phyloP scores from a whole-genome alignment of 2,113 vertebrate species.

The Tetrax tetrax region DNA sequence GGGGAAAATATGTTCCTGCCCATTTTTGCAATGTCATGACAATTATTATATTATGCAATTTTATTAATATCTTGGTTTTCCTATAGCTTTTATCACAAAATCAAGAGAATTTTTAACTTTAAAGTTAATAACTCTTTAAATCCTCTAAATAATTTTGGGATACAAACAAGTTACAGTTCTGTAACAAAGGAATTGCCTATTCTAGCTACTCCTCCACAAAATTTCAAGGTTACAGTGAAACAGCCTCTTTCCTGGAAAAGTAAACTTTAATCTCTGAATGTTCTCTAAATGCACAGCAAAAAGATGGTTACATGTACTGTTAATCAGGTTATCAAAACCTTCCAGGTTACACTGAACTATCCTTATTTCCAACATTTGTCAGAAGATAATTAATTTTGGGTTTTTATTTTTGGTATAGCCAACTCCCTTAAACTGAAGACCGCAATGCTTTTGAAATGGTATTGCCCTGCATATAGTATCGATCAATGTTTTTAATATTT shows the following conservation, averaged over 20 bases:
- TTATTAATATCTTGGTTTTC: background rate
- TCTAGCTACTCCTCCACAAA: background rate
- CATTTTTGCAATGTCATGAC: background rate
- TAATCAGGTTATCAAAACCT: background rate
- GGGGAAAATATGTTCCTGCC: background rate
- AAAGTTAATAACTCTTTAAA: background rate
- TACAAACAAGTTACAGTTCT: background rate
- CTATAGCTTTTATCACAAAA: background rate
- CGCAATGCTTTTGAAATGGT: fast-evolving
- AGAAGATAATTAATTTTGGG: fast-evolving
- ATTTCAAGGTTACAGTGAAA: background rate
- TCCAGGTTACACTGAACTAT: background rate
- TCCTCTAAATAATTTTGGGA: background rate
- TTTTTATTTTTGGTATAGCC: background rate
- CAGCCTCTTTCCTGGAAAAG: background rate
- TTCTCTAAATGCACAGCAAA: background rate
- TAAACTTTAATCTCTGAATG: background rate
- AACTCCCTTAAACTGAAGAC: background rate
- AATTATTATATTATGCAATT: background rate
- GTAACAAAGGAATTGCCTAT: background rate
- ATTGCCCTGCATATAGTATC: background rate
- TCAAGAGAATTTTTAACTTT: background rate
- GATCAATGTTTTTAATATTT: background rate
- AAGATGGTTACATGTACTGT: background rate
- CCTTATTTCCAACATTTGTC: background rate